phyloP scores from a whole-genome alignment of 1,140 invertebrate species.

The Zeugodacus cucurbitae region DNA sequence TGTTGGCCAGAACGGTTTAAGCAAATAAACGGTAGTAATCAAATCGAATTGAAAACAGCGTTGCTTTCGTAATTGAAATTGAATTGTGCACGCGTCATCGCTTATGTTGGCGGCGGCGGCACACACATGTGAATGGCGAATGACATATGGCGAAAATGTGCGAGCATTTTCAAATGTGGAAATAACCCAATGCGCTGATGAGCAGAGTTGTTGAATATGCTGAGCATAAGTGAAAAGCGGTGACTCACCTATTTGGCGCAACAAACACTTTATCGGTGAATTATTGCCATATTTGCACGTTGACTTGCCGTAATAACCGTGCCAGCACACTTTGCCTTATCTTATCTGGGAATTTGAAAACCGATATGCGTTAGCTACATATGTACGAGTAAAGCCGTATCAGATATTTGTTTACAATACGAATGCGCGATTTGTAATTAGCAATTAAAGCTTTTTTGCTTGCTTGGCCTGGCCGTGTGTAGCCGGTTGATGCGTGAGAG shows the following conservation, averaged over 20 bases:
- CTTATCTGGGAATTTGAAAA: not conserved
- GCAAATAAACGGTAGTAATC: not conserved
- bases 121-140: not conserved
- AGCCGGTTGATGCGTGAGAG: too few species aligned
- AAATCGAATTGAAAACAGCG: too few species aligned
- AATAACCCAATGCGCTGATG: too few species aligned
- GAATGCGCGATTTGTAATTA: not conserved
- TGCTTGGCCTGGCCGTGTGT: too few species aligned
- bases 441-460: too few species aligned
- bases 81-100: not conserved
- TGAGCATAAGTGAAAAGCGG: not conserved
- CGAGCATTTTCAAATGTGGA: too few species aligned
- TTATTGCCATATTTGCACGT: not conserved
- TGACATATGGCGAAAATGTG: not conserved
- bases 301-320: not conserved
- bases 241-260: not conserved
- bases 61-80: too few species aligned
- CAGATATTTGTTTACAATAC: not conserved
- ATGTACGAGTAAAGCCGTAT: not conserved
- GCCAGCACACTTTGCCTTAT: not conserved
- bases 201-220: too few species aligned
- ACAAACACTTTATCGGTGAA: not conserved
- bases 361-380: not conserved
- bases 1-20: not conserved
- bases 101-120: not conserved